phyloP scores from a whole-genome alignment of 2,888 invertebrate genomes.

The Orchesella flavescens region DNA sequence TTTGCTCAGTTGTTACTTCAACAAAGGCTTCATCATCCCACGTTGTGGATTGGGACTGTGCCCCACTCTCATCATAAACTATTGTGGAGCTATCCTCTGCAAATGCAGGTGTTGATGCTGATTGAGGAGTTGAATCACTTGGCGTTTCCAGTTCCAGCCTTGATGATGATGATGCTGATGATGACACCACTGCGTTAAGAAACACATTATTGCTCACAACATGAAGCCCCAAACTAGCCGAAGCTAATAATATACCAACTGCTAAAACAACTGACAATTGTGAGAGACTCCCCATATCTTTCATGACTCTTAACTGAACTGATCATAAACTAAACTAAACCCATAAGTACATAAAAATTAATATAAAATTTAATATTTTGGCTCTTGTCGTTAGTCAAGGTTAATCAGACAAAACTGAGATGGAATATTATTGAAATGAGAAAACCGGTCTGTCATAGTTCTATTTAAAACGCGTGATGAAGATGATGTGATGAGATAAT shows the following conservation, averaged over 20 bases:
- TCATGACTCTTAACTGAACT: not conserved
- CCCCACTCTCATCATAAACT: not conserved
- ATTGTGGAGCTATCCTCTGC: not conserved
- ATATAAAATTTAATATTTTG: not conserved
- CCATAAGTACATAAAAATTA: not conserved
- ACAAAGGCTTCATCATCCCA: not conserved
- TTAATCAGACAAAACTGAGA: not conserved
- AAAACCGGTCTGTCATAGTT: slow-evolving; percentile 31
- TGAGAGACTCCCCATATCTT: not conserved
- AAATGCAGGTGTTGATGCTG: not conserved
- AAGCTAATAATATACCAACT: no score
- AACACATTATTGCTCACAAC: no score
- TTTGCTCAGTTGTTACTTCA: not conserved
- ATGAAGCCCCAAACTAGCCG: no score
- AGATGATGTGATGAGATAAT: not conserved
- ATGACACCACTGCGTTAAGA: no score
- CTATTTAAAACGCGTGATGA: slow-evolving; percentile 25
- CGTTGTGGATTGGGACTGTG: not conserved
- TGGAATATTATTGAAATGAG: slow-evolving; percentile 23
- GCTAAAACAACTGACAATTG: not conserved
- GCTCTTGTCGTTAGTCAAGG: slow-evolving; percentile 5
- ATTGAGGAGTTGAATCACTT: no score
- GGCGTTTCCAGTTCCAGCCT: no score
- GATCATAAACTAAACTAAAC: not conserved
- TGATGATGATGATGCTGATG: no score